Evolutionary conservation across 2,113 vertebrate genomes (phyloP), one percentile per base, ranked within the genome.

Genomic region (Meriones unguiculatus): DNA sequence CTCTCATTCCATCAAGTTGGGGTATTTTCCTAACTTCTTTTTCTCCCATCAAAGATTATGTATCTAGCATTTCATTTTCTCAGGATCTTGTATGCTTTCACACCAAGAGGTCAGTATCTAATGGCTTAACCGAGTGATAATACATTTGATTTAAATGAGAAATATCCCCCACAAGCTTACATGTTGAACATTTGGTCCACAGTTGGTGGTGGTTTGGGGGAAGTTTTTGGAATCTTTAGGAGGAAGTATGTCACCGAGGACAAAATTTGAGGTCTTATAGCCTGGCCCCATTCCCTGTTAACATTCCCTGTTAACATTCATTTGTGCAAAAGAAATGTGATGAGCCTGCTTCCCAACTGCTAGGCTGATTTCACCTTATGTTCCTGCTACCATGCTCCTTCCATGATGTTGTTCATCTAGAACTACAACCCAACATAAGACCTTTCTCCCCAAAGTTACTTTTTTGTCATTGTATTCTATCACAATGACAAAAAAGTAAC

Each of bases 11-110:
- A 75, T 5, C 59, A 82, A 78, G 3, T 75, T 73, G 86, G 32
- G 5, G 80, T 3, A 81, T 77, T 82, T 90, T 84, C 64, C 96
- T 86, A 70, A 1, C 20, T 94, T 18, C 24, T 13, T n/a, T 95
- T 95, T 65, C 62, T 94, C 28, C 17, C 87, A 69, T 70, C 41
- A 82, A 89, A 93, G 20, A 14, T 78, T 59, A 84, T 46, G 4
- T n/a, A 59, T 93, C 46, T 80, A 9, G 3, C 82, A 94, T 78
- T 91, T 78, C 35, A 81, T 76, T 93, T 93, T 30, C 35, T 84
- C 7, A 22, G 32, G 8, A 9, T 93, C 69, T 73, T 94, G 25
- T 67, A 32, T 73, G 22, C 41, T 28, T 59, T 90, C 76, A 96
- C 7, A 57, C 41, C 35, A 91, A 93, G 13, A 38, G 18, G 4